Evolutionary conservation across 2,797 vertebrate species (phyloP), one percentile per base, ranked within the genome.

Genomic region (Cirrhinus molitorella): DNA sequence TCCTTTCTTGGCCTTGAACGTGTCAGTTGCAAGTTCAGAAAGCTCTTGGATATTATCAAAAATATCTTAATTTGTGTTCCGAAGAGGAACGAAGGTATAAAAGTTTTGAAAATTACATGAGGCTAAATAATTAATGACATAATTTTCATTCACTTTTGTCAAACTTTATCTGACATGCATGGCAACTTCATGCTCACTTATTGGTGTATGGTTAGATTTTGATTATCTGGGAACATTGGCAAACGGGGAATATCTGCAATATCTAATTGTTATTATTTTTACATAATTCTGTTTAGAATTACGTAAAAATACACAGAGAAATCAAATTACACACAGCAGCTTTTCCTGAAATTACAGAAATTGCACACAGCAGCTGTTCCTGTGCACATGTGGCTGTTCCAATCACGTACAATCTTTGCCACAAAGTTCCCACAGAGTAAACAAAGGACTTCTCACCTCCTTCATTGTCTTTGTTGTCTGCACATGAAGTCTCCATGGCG

Each of bases 401-500:
- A 45, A 74, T 79, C 51, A 85, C 14, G 37, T 66, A 59, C 31
- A 78, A 31, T 68, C 13, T 66, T 59, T 72, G 25, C 43, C 40
- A 59, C 19, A 83, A 80, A 75, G 57, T 31, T 47, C 53, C 14
- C 25, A 43, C 40, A 37, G 5, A 59, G 51, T 49, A 13, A 49
- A 70, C 40, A 10, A 77, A 57, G 28, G 37, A 23, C 34, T 43
- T 34, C 73, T 87, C 72, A 99, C 98, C 98, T 98, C 97, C 98
- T 96, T 99, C 98, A 79, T 99, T 99, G 94, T 99, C 98, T 96
- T 99, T 99, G 96, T 94, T 97, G 95, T 99, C 98, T 16, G 98
- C 97, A 21, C 98, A 99, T 92, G 97, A 97, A 49, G 98, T 99
- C 93, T 99, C 98, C 98, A 99, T 99, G 93, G 98, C 97, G 89